Evolutionary conservation across 2,888 invertebrate species (phyloP), one percentile per base, ranked within the genome.

Genomic region (Neoscelio sp.): DNA sequence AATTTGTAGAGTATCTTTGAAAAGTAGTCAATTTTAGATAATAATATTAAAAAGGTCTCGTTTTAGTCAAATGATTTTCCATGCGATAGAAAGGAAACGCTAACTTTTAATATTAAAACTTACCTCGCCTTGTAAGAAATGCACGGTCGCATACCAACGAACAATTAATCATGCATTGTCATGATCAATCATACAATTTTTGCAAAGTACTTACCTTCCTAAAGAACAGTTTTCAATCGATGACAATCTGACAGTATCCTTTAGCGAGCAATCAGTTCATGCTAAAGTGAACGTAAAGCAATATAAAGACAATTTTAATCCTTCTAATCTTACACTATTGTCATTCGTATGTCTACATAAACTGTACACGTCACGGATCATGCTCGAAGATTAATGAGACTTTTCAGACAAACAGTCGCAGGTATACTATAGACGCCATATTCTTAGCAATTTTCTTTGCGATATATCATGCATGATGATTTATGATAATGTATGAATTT

Each of bases 211-310:
- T 78, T 50, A 70, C 73, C 78, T 68, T 68, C 15, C 30, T 40
- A 10, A 12, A 50, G 28, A 68, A 38, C 26, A 28, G 52, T 62
- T 64, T 73, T 70, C 68, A 64, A 18, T 74, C 35, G 54, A 35
- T 50, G 64, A 20, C 58, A 70, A 70, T 70, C 58, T 64, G 28
- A 17, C 35, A 18, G n/a, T 64, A 50, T 68, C 64, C 78, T 85
- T 89, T 86, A 88, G 82, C 87, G 85, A 76, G 85, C 86, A 85
- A 88, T 86, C 85, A 89, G 87, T 82, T 89, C 90, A 85, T 88
- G 89, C 90, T 90, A 78, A 54, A 80, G 73, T 62, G 65, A 67
- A 76, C 23, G 73, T 67, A 79, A 76, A 79, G 50, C 48, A 64
- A 44, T 33, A 78, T 48, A 70, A 56, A 77, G 44, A 64, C 48